These are phyloP conservation scores for Cyrtonyx montezumae DNA, from an alignment of 2,113 vertebrate species.

Conservation along the genomic window DNA sequence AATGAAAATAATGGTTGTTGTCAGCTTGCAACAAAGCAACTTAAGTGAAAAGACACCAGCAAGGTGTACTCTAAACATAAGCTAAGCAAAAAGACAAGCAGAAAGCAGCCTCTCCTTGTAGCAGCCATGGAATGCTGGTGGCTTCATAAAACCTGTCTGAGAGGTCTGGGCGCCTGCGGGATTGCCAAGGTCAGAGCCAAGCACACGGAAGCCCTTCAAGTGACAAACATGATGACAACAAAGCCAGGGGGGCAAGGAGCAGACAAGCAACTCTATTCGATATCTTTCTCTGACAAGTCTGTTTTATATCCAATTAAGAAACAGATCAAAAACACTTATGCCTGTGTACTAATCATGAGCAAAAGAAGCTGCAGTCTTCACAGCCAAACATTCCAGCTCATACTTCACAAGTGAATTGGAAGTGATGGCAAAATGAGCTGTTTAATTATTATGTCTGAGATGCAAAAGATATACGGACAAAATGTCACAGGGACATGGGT, in stretches of 20 bases:
- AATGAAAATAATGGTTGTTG: constrained; percentile 1
- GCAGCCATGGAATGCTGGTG: background rate
- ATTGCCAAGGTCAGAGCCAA: fast-evolving
- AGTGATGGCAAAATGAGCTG: background rate
- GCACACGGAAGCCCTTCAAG: background rate
- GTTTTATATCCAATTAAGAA: background rate
- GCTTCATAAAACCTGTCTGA: background rate
- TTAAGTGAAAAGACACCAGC: background rate
- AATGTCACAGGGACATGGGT: background rate
- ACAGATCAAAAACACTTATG: background rate
- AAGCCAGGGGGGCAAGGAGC: background rate
- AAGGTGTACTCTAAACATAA: background rate
- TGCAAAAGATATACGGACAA: background rate
- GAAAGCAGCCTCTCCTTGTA: background rate
- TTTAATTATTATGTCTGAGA: fast-evolving
- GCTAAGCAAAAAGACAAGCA: background rate
- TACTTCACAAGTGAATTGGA: background rate
- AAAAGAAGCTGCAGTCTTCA: background rate
- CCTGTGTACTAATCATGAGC: background rate
- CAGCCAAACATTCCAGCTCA: background rate
- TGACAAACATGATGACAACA: background rate
- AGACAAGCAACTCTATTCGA: background rate
- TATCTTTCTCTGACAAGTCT: background rate
- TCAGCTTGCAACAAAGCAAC: background rate
- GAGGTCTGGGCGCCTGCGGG: background rate